Percentiles rank a stretch among this genome's conserved stretches.
These are phyloP conservation scores for Chaetodon trifascialis DNA, from an alignment of 2,113 vertebrate species.

Conservation along the genomic window DNA sequence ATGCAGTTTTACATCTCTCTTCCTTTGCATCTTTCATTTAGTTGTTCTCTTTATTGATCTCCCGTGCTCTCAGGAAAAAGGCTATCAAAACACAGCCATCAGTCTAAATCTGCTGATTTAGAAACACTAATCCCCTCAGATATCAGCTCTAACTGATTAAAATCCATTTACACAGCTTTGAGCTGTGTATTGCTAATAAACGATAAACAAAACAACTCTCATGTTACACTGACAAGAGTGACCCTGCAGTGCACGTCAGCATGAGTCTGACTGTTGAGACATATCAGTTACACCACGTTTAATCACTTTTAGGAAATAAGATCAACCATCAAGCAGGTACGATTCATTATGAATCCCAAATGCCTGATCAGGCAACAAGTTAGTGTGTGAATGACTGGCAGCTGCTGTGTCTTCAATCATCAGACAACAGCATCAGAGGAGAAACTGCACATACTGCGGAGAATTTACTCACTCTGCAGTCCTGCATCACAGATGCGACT, in stretches of 20 bases:
- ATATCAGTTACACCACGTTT: neutral
- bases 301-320: neutral
- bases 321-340: neutral
- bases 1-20: neutral
- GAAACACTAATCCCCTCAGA: neutral
- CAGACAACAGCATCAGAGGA: neutral
- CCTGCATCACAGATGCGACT: neutral
- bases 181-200: neutral
- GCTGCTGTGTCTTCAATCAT: neutral
- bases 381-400: neutral
- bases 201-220: neutral
- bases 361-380: neutral
- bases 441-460: neutral
- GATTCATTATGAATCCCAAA: neutral
- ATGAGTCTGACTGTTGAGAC: too few relatives aligned
- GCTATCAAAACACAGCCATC: neutral
- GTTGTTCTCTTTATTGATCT: neutral
- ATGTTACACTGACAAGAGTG: neutral
- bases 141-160: neutral
- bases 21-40: neutral
- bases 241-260: neutral
- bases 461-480: neutral
- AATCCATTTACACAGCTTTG: neutral
- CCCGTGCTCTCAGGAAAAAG: neutral
- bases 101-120: too few relatives aligned